A percentile compares a stretch with the other conserved stretches of the same genome.
Evolutionary conservation across 2,113 vertebrate genomes (phyloP).

Genomic region (human (Homo sapiens)): GRCh38 chr11:40645501-40646000

Average conservation of each 20-base stretch:
- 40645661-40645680: neutral
- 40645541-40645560: neutral
- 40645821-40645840: neutral
- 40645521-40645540: neutral
- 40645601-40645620: neutral
- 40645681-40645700: neutral
- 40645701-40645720: neutral
- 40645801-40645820: neutral
- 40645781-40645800: neutral
- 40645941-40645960: neutral
- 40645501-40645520: neutral
- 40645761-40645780: neutral
- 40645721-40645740: neutral
- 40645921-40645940: neutral
- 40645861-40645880: neutral
- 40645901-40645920: neutral
- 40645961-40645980: neutral
- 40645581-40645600: neutral
- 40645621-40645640: neutral
- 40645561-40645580: neutral
- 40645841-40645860: neutral
- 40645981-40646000: neutral
- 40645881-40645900: rapidly evolving
- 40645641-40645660: too few relatives aligned
- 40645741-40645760: neutral